Conservation (phyloP, 2,888 invertebrate species). For the Caenorhabditis doughertyi region DNA sequence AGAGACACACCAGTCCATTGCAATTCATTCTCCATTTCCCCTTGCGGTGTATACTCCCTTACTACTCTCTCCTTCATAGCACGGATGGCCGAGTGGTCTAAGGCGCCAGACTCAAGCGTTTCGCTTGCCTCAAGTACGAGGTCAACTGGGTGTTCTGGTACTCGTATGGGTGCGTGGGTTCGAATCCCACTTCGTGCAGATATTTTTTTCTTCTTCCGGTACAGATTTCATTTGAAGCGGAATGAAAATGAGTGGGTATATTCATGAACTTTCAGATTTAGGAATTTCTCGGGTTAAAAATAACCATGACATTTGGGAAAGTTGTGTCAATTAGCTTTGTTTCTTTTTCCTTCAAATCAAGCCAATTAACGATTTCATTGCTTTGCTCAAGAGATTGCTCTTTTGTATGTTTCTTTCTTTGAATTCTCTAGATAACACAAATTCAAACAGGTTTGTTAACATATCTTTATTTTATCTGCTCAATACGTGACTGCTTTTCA, state of each 20-base stretch:
- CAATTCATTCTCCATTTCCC: neutral
- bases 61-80: slow-evolving; percentile 22
- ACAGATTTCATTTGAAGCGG: neutral
- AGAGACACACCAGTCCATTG: neutral
- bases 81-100: slow-evolving; percentile 83
- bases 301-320: neutral
- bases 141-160: slow-evolving; percentile 72
- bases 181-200: slow-evolving; percentile 75
- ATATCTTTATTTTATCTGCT: too few relatives aligned
- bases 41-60: neutral
- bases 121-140: slow-evolving; percentile 65
- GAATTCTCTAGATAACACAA: neutral
- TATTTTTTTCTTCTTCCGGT: slow-evolving; percentile 24
- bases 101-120: slow-evolving; percentile 84
- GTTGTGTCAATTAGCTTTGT: neutral
- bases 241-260: too few relatives aligned
- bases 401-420: neutral
- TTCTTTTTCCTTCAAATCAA: too few relatives aligned
- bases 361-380: too few relatives aligned
- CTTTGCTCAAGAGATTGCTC: too few relatives aligned
- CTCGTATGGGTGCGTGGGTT: slow-evolving; percentile 77
- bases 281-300: too few relatives aligned
- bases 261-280: too few relatives aligned
- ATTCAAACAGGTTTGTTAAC: neutral
- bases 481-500: too few relatives aligned